Evolutionary conservation across 2,888 invertebrate genomes (phyloP), one percentile per base, ranked within the genome.

Genomic region (Pseudococcus viburni): DNA sequence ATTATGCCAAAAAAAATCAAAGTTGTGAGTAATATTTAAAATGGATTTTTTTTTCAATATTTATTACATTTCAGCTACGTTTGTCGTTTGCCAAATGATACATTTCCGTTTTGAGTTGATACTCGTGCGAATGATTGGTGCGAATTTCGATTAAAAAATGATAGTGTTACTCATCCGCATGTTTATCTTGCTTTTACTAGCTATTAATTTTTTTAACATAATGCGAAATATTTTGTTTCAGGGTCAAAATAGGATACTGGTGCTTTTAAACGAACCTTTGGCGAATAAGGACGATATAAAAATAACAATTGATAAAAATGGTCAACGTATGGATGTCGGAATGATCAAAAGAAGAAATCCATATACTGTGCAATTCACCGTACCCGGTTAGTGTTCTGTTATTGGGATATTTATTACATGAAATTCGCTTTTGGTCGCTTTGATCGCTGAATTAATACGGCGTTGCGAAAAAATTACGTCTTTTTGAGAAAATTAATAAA

Each of bases 191-290:
- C 5, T 15, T 0, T 51, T 51, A 2, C 48, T 15, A 6, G 15
- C 11, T 59, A 64, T 86, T 80, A 46, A 15, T 51, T 55, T 87
- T 64, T n/a, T 8, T 83, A 11, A 46, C 4, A 4, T 51, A 51
- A 59, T n/a, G 80, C 2, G 11, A 80, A 46, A 68, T 84, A n/a
- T 39, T 89, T 91, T 91, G 89, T 90, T 90, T 39, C 92, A 95
- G 95, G 96, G 96, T 26, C 96, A 96, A 91, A 96, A 95, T 91
- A 95, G 96, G 91, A 94, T 97, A 89, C 94, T 96, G 91, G 95
- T 96, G 77, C 93, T 96, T 89, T 92, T 97, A 89, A 95, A 95
- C 90, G 95, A 96, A 90, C 96, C 96, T 0, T 93, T 96, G 90
- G 93, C 94, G 91, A 94, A 94, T 86, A 95, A 96, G 90, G 96